phyloP scores from a whole-genome alignment of 2,888 invertebrate species.

The Deilephila elpenor region DNA sequence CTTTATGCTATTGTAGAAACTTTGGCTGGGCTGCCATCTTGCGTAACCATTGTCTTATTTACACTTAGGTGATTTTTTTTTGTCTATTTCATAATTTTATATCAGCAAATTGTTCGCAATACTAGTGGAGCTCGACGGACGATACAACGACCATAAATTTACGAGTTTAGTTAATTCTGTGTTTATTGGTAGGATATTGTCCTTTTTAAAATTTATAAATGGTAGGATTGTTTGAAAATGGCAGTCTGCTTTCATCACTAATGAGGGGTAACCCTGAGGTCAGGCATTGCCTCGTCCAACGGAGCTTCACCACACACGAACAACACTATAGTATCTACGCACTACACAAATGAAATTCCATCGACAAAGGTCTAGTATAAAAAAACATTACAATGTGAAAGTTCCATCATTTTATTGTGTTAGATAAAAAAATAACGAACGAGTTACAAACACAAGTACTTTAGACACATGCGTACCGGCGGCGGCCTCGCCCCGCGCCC shows the following conservation, averaged over 20 bases:
- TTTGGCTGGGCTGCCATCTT: constrained; percentile 46
- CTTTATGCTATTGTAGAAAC: constrained; percentile 45
- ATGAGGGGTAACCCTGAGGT: too few species aligned
- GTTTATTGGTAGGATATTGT: too few species aligned
- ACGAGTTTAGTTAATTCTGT: neutral
- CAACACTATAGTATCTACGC: constrained; percentile 21
- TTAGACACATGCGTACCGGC: constrained; percentile 37
- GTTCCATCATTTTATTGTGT: constrained; percentile 47
- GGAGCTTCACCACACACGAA: constrained; percentile 1
- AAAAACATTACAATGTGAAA: constrained; percentile 42
- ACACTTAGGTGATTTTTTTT: constrained; percentile 10
- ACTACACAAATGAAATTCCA: constrained; percentile 31
- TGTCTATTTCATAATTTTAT: constrained; percentile 10
- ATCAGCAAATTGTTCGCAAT: constrained; percentile 10
- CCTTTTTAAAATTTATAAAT: too few species aligned
- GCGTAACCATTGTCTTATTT: neutral
- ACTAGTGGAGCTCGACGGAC: neutral
- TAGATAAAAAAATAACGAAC: constrained; percentile 44
- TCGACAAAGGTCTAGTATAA: constrained; percentile 34
- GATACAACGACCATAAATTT: neutral
- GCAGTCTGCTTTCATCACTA: too few species aligned
- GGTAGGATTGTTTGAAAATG: too few species aligned
- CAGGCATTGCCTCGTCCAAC: neutral
- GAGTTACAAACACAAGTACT: constrained; percentile 43
- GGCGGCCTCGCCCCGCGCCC: neutral